A percentile compares a stretch with the other conserved stretches of the same genome.
These are phyloP conservation scores for Salvelinus namaycush DNA, from an alignment of 2,113 vertebrate genomes.

Conservation along the genomic window DNA sequence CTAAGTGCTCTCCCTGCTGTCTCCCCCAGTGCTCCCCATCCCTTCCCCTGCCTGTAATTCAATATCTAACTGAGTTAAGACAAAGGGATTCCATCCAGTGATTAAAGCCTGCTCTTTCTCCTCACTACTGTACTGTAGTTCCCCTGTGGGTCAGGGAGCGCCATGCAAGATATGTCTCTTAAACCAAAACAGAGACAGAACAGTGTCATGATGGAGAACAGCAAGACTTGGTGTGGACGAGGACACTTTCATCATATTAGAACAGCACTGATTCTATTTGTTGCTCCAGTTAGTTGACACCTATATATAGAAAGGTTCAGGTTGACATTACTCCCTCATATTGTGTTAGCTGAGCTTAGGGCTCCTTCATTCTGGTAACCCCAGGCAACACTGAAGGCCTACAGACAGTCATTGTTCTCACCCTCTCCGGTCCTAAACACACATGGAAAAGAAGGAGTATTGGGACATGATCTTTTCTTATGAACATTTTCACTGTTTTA, in stretches of 20 bases:
- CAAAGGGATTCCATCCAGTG: constrained; percentile 16
- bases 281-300: constrained; percentile 29
- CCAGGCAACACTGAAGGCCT: not conserved
- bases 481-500: too few relatives aligned
- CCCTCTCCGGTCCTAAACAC: not conserved
- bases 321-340: constrained; percentile 43
- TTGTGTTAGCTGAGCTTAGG: not conserved
- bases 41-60: constrained; percentile 42
- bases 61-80: constrained; percentile 58
- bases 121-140: not conserved
- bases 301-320: constrained; percentile 39
- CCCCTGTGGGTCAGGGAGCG: not conserved
- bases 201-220: not conserved
- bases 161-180: not conserved
- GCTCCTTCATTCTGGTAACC: not conserved
- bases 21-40: constrained; percentile 48
- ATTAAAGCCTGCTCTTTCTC: constrained; percentile 2
- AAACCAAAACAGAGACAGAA: not conserved
- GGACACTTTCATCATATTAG: not conserved
- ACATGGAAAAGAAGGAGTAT: not conserved
- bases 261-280: constrained; percentile 50
- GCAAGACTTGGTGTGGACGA: not conserved
- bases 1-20: constrained; percentile 56
- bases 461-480: too few relatives aligned
- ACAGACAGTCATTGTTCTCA: not conserved